phyloP scores from a whole-genome alignment of 2,888 invertebrate species.

The Idaea biselata region DNA sequence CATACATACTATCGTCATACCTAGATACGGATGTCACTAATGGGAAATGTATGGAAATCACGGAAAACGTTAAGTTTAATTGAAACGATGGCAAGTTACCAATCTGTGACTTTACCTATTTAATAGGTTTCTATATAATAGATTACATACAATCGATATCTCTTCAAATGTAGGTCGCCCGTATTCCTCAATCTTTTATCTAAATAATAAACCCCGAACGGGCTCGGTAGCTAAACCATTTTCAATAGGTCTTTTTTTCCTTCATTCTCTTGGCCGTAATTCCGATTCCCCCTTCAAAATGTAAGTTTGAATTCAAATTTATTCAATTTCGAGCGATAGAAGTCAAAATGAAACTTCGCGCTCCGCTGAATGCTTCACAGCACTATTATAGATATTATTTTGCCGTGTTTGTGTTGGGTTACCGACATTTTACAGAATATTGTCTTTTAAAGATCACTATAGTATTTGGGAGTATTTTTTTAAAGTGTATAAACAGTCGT shows the following conservation, averaged over 20 bases:
- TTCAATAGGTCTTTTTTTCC: neutral
- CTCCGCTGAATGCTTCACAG: neutral
- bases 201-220: neutral
- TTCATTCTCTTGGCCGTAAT: slow-evolving; percentile 1
- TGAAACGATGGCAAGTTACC: slow-evolving; percentile 11
- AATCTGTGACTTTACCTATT: neutral
- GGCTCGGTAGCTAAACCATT: neutral
- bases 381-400: neutral
- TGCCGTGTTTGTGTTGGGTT: neutral
- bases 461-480: too few relatives aligned
- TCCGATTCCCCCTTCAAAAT: slow-evolving; percentile 4
- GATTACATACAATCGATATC: neutral
- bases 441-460: neutral
- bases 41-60: slow-evolving; percentile 13
- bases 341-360: neutral
- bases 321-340: slow-evolving; percentile 58
- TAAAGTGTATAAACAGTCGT: too few relatives aligned
- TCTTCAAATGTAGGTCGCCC: neutral
- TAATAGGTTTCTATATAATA: neutral
- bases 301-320: slow-evolving; percentile 64
- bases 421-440: neutral
- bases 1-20: slow-evolving; percentile 6
- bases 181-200: neutral
- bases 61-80: slow-evolving; percentile 20
- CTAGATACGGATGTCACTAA: slow-evolving; percentile 14